Percentiles rank a stretch among this genome's conserved stretches.
These are phyloP conservation scores for Prionailurus bengalensis DNA, from an alignment of 2,113 vertebrate species.

Conservation along the genomic window DNA sequence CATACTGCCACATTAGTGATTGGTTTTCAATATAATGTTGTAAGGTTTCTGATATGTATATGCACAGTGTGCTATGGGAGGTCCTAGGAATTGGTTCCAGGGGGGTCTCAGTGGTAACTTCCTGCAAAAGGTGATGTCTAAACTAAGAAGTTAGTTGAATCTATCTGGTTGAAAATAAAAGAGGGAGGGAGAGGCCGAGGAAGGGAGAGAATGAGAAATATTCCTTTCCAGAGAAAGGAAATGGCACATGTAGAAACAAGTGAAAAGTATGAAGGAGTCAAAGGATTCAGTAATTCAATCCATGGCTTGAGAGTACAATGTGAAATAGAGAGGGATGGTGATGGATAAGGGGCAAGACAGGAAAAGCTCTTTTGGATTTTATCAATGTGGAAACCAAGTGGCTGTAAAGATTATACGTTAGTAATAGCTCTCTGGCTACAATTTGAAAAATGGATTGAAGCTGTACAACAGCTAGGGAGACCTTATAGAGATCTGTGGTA, in stretches of 20 bases:
- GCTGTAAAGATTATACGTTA: neutral
- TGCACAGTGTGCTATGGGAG: neutral
- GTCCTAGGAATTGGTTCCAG: neutral
- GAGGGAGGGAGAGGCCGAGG: neutral
- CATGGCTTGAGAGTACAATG: neutral
- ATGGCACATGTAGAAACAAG: neutral
- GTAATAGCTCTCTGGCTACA: neutral
- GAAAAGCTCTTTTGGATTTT: neutral
- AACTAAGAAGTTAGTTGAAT: neutral
- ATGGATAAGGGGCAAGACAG: neutral
- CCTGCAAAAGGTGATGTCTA: neutral
- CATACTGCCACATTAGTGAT: neutral
- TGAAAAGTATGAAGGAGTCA: neutral
- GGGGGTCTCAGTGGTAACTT: neutral
- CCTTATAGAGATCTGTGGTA: neutral
- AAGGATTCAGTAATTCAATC: neutral
- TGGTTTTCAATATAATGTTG: neutral
- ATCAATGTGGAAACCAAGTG: neutral
- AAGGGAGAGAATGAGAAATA: neutral
- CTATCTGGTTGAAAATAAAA: neutral
- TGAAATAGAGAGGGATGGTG: neutral
- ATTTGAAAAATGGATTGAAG: slow-evolving; percentile 1
- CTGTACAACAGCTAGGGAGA: neutral
- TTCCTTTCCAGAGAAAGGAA: neutral
- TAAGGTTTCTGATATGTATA: neutral